A percentile compares a stretch with the other conserved stretches of the same genome.
phyloP scores from a whole-genome alignment of 2,888 invertebrate genomes.

The Agrenia bidenticulata region DNA sequence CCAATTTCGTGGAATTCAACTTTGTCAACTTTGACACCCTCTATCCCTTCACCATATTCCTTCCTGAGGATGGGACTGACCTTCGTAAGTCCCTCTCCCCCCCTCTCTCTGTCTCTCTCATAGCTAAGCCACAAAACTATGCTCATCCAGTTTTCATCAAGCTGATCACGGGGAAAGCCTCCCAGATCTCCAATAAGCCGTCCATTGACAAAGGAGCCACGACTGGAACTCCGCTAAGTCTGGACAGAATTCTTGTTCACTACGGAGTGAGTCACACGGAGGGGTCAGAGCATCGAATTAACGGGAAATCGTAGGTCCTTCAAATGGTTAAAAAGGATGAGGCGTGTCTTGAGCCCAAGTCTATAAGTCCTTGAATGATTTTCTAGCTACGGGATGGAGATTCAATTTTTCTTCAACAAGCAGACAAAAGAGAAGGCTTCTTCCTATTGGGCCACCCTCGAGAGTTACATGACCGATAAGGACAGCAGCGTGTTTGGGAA shows the following conservation, averaged over 20 bases:
- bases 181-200: neutral
- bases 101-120: neutral
- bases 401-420: slow-evolving; percentile 21
- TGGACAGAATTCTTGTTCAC: slow-evolving; percentile 23
- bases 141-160: slow-evolving; percentile 19
- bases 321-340: slow-evolving; percentile 1
- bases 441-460: slow-evolving; percentile 1
- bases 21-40: slow-evolving; percentile 18
- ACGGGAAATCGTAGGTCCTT: slow-evolving; percentile 10
- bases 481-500: neutral
- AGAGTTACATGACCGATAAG: neutral
- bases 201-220: slow-evolving; percentile 19
- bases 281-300: slow-evolving; percentile 22
- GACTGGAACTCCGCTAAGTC: neutral
- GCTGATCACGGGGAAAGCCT: neutral
- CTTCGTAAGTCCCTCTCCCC: slow-evolving; percentile 14
- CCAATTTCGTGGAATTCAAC: slow-evolving; percentile 6
- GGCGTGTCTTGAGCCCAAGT: neutral
- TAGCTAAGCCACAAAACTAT: too few species aligned
- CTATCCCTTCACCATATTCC: slow-evolving; percentile 29
- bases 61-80: slow-evolving; percentile 29
- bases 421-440: neutral
- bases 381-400: slow-evolving; percentile 26
- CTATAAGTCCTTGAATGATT: too few species aligned
- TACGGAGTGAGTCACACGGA: neutral